Base-by-base conservation (phyloP, 1,140 invertebrate species). In the Oreohelix idahoensis region DNA sequence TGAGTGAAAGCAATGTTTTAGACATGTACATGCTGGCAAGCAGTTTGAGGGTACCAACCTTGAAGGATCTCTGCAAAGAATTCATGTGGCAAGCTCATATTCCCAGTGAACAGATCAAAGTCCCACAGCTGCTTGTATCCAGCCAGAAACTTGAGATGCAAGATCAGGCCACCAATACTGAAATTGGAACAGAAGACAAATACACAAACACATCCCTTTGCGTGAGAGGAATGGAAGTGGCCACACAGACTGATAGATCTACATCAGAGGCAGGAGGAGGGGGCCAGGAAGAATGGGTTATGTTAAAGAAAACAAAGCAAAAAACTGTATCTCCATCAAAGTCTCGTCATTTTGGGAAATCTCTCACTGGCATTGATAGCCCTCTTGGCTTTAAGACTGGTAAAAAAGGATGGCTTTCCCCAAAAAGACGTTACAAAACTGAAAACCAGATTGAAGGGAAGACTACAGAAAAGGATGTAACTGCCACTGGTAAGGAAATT, bases 1-100 rank as follows among this genome's bases (percentile, higher is more conserved):
- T 85, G 49, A 66, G 45, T 26, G 70, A 79, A 35, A 83, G 38
- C 39, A 83, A 79, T 49, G 66, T 79, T 8, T 71, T 70, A 1
- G 84, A 85, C 45, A 36, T 85, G 39, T 79, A 83, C 70, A 58
- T 85, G 17, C 82, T 85, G 70, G 84, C 84, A 1, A 73, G 77
- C 29, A 83, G 84, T 70, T 49, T 85, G 39, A 66, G 78, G 32
- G 81, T 85, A 36, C 29, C 42, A 38, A 58, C 77, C 20, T 77
- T 85, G 42, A 80, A 85, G 58, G 63, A 85, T 29, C 29, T 79
- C 23, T 80, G 77, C 53, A 73, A 74, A 10, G 78, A 85, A 38
- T 69, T 80, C 42, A 69, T 85, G 78, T 53, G 42, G 81, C 36
- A 74, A 5, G 74, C 76, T 71, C 63, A 79, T 13, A 63, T 83